Evolutionary conservation across 2,113 vertebrate genomes (phyloP).

Genomic region (Zeus faber): DNA sequence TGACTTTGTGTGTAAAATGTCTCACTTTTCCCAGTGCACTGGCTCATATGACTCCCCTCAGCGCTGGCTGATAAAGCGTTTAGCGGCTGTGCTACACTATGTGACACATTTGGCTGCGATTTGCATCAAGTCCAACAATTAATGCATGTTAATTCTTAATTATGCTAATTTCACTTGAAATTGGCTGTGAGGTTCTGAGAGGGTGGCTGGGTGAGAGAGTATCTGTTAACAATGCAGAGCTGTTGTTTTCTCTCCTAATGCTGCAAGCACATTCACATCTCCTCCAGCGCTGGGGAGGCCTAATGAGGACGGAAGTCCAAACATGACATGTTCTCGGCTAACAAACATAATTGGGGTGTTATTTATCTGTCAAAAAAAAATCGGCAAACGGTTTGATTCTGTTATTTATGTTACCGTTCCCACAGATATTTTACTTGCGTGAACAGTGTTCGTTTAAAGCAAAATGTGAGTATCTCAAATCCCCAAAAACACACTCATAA

Average conservation of each 20-base stretch:
- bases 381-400: constrained; percentile 41
- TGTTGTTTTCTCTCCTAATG: constrained; percentile 80
- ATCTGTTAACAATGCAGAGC: constrained; percentile 75
- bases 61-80: constrained; percentile 89
- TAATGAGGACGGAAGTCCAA: constrained; percentile 68
- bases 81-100: constrained; percentile 81
- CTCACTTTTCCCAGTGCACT: constrained; percentile 15
- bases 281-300: constrained; percentile 63
- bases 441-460: too few relatives aligned
- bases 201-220: constrained; percentile 85
- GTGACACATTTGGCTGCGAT: constrained; percentile 91
- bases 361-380: constrained; percentile 40
- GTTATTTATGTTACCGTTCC: too few relatives aligned
- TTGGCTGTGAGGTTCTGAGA: constrained; percentile 84
- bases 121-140: constrained; percentile 95
- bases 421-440: constrained; percentile 22
- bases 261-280: constrained; percentile 69
- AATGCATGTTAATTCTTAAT: constrained; percentile 99
- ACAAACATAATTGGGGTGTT: constrained; percentile 64
- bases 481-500: background rate
- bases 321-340: constrained; percentile 61
- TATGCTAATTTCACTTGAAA: constrained; percentile 93
- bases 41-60: constrained; percentile 72
- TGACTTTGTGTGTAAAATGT: background rate
- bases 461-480: too few relatives aligned